A percentile compares a stretch with the other conserved stretches of the same genome.
These are phyloP conservation scores for Sogatella furcifera DNA, from an alignment of 1,140 invertebrate species.

Conservation along the genomic window DNA sequence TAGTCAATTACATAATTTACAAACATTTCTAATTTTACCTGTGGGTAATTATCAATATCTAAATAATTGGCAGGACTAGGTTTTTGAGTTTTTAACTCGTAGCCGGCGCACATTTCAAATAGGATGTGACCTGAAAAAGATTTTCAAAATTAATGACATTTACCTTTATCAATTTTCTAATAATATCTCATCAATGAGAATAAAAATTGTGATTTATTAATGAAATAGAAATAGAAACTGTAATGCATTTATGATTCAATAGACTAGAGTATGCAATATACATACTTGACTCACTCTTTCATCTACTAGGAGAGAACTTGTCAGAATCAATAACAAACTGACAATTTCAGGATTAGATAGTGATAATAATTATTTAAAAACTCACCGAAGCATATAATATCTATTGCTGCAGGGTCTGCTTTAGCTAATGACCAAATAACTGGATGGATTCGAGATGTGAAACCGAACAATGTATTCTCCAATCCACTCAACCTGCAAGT, in stretches of 20 bases:
- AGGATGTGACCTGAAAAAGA: slow-evolving; percentile 55
- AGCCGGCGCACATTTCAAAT: slow-evolving; percentile 83
- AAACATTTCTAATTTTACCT: slow-evolving; percentile 36
- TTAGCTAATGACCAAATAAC: slow-evolving; percentile 42
- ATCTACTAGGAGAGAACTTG: too few relatives aligned
- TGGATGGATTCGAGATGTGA: slow-evolving; percentile 51
- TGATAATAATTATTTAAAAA: not conserved
- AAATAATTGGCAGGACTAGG: slow-evolving; percentile 56
- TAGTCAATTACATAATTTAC: too few relatives aligned
- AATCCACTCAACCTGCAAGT: slow-evolving; percentile 56
- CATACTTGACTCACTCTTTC: too few relatives aligned
- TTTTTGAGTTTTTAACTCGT: slow-evolving; percentile 60
- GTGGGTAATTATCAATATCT: slow-evolving; percentile 62
- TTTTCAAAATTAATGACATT: not conserved
- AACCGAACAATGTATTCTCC: slow-evolving; percentile 74
- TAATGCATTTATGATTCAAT: too few relatives aligned
- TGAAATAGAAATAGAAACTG: too few relatives aligned
- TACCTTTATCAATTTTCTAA: too few relatives aligned
- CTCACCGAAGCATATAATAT: slow-evolving; percentile 66
- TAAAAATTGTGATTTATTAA: too few relatives aligned
- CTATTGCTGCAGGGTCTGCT: slow-evolving; percentile 46
- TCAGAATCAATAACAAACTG: not conserved
- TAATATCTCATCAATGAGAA: too few relatives aligned
- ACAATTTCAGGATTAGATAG: not conserved
- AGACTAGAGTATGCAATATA: too few relatives aligned